Evolutionary conservation across 2,113 vertebrate species (phyloP).

Genomic region (Leptosomus discolor): DNA sequence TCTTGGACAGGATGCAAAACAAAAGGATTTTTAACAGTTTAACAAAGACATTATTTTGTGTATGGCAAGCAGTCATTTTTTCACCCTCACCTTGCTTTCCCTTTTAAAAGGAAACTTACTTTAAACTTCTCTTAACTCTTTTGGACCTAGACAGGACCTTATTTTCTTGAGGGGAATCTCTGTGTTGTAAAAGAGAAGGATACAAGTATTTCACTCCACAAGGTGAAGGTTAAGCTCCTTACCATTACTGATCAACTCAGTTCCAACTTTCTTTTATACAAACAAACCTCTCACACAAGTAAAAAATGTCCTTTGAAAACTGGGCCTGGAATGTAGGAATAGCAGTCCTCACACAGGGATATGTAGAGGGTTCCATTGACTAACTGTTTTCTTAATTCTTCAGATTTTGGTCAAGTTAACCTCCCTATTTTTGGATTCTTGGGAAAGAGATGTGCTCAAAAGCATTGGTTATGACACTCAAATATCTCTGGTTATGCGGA

Average conservation of each 20-base stretch:
- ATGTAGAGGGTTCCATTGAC: neutral
- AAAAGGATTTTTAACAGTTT: neutral
- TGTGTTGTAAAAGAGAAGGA: neutral
- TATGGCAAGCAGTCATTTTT: neutral
- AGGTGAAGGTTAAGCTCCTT: neutral
- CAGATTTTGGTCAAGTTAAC: neutral
- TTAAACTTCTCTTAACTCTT: neutral
- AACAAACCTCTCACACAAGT: neutral
- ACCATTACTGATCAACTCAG: neutral
- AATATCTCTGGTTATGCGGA: neutral
- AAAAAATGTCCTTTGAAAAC: neutral
- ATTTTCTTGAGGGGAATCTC: neutral
- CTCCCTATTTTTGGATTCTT: neutral
- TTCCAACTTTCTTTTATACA: neutral
- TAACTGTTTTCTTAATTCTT: neutral
- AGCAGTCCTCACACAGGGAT: neutral
- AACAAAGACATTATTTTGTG: neutral
- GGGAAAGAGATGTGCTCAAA: neutral
- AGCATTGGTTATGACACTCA: neutral
- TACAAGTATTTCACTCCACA: neutral
- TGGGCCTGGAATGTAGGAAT: neutral
- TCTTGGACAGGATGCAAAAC: neutral
- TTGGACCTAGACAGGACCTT: neutral
- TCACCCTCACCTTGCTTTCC: neutral
- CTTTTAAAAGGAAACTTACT: neutral